These are phyloP conservation scores for Lasioglossum lativentre DNA, from an alignment of 2,888 invertebrate genomes.

Conservation along the genomic window DNA sequence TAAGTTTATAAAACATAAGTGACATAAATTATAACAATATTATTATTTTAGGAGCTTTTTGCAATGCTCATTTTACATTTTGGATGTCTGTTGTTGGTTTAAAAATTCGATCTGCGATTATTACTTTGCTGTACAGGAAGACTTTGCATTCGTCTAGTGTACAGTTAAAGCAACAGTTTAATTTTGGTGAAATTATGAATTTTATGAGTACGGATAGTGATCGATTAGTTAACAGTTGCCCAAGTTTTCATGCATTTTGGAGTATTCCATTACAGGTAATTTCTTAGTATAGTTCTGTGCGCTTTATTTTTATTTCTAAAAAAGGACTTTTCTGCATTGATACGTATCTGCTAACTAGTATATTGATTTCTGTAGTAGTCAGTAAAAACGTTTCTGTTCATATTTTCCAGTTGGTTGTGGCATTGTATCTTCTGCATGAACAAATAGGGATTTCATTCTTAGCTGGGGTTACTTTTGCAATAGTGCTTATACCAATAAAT, in stretches of 20 bases:
- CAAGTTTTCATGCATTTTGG: conserved; percentile 98
- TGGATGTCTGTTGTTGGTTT: conserved; percentile 92
- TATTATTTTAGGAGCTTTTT: conserved; percentile 88
- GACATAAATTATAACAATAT: conserved; percentile 13
- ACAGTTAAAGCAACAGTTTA: conserved; percentile 84
- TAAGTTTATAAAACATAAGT: conserved; percentile 55
- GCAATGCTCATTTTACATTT: conserved; percentile 96
- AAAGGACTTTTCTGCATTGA: neutral
- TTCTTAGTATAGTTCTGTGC: neutral
- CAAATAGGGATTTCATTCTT: conserved; percentile 97
- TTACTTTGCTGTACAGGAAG: conserved; percentile 93
- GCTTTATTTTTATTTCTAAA: conserved; percentile 8
- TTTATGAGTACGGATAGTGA: conserved; percentile 99
- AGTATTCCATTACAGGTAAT: conserved; percentile 95
- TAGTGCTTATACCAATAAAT: conserved; percentile 96
- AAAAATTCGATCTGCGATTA: conserved; percentile 94
- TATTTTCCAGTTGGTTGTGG: conserved; percentile 89
- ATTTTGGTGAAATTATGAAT: conserved; percentile 96
- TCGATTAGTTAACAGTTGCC: conserved; percentile 97
- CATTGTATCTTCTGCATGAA: conserved; percentile 92
- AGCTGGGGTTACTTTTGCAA: conserved; percentile 94
- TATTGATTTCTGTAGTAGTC: neutral
- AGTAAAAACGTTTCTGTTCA: conserved; percentile 17
- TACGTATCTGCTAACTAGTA: neutral
- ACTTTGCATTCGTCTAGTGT: conserved; percentile 84